Evolutionary conservation across 64 coral and sea anemone genomes (phyloP).

Genomic region (Catalaphyllia jardinei): DNA sequence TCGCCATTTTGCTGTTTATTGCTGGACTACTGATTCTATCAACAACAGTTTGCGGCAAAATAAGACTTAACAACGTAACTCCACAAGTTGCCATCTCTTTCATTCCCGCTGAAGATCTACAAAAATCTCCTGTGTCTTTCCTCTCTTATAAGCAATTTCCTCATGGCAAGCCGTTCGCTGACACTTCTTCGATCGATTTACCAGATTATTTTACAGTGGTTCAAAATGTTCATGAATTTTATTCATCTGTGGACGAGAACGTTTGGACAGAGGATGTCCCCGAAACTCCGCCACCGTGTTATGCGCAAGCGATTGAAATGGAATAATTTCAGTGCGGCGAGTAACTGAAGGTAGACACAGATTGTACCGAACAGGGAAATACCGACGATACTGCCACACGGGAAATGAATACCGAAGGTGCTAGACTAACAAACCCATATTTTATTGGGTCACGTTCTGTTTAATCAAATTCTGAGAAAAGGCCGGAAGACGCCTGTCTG

Average conservation of each 20-base stretch:
- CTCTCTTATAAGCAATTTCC: not conserved
- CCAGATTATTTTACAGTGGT: constrained; percentile 24
- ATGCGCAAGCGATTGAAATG: not conserved
- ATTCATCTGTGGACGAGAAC: not conserved
- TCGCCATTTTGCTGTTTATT: not conserved
- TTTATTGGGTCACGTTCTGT: not conserved
- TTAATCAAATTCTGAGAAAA: too few species aligned
- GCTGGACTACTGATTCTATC: not conserved
- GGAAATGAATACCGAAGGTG: not conserved
- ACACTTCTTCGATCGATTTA: not conserved
- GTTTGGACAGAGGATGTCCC: not conserved
- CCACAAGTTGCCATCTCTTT: not conserved
- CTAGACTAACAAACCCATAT: not conserved
- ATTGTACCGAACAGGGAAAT: not conserved
- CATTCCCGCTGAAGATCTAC: not conserved
- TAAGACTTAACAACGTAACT: not conserved
- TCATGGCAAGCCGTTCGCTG: not conserved
- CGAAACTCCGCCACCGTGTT: not conserved
- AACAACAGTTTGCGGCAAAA: not conserved
- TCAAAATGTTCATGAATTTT: not conserved
- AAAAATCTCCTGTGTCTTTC: not conserved
- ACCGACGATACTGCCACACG: not conserved
- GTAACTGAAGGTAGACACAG: not conserved
- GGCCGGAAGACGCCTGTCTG: too few species aligned
- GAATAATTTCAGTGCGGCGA: not conserved